Percentiles rank a stretch among this genome's conserved stretches.
Evolutionary conservation across 2,113 vertebrate genomes (phyloP).

Genomic region (western clawed frog (Xenopus tropicalis)): DNA sequence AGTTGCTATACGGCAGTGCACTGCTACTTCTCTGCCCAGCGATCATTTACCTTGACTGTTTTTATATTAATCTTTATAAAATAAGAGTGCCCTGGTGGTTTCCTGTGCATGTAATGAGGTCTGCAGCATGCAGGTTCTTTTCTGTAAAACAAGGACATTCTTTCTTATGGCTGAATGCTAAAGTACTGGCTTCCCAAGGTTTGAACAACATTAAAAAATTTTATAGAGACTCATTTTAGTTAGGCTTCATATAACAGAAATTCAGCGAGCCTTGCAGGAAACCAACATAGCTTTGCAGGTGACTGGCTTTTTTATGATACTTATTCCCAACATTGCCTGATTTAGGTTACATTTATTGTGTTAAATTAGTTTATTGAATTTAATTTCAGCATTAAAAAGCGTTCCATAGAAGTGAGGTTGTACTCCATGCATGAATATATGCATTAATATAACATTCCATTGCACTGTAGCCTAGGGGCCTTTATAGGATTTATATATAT

Average conservation of each 20-base stretch:
- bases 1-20: not conserved
- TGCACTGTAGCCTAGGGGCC: too few relatives aligned
- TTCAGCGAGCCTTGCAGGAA: constrained; percentile 10
- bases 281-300: constrained; percentile 16
- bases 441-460: too few relatives aligned
- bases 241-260: constrained; percentile 6
- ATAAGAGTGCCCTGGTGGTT: not conserved
- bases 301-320: not conserved
- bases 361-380: not conserved
- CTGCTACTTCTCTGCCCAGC: constrained; percentile 2
- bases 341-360: not conserved
- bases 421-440: too few relatives aligned
- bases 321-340: too few relatives aligned
- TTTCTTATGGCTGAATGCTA: constrained; percentile 29
- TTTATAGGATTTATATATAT: too few relatives aligned
- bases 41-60: constrained; percentile 17
- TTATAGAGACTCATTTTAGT: constrained; percentile 36
- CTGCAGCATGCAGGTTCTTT: constrained; percentile 28
- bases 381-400: not conserved
- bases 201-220: constrained; percentile 34
- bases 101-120: constrained; percentile 29
- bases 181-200: constrained; percentile 23
- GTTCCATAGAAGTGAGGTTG: too few relatives aligned
- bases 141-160: constrained; percentile 31
- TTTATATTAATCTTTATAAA: constrained; percentile 25